Evolutionary conservation across 2,113 vertebrate genomes (phyloP), one percentile per base, ranked within the genome.

Genomic region (Chamaetylas fuelleborni): DNA sequence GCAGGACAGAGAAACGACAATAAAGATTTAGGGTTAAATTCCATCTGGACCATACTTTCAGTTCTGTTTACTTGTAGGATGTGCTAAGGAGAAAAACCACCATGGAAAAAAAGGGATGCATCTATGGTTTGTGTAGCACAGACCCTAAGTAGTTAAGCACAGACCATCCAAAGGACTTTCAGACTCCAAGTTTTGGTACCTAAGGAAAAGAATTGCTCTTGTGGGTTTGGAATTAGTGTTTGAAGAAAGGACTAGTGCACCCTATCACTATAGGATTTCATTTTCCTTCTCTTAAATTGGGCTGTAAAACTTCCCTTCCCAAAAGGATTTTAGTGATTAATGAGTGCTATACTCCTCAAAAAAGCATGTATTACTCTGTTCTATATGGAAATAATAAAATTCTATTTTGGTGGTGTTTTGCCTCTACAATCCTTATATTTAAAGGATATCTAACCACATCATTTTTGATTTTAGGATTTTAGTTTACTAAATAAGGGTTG

Each of bases 41-140:
- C 45, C 5, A 42, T 38, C 42, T 1, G 0, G 56, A 62, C 3
- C 2, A 5, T 34, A 8, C 5, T 71, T 84, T 45, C 12, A 19
- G 14, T 24, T 51, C 18, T 82, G 36, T 31, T 88, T 51, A 29
- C 4, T 51, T 57, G 18, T 11, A 31, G 38, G 18, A 36, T 66
- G n/a, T 38, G 34, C 14, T 28, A 48, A 83, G 19, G 14, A 80
- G 4, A 25, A 82, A 1, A 20, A 82, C 3, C 8, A 74, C 12
- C 2, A 34, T 34, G 20, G 20, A 12, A 48, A 64, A 31, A n/a
- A 45, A 11, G 2, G 4, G 36, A 31, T 24, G 7, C 3, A 11
- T 57, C 86, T 77, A 58, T 40, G 33, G 40, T 28, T 81, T 38
- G 34, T 2, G 1, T 29, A 53, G 48, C 31, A 64, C 31, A 79